Evolutionary conservation across 2,113 vertebrate species (phyloP).

Genomic region (Prochilodus magdalenae): DNA sequence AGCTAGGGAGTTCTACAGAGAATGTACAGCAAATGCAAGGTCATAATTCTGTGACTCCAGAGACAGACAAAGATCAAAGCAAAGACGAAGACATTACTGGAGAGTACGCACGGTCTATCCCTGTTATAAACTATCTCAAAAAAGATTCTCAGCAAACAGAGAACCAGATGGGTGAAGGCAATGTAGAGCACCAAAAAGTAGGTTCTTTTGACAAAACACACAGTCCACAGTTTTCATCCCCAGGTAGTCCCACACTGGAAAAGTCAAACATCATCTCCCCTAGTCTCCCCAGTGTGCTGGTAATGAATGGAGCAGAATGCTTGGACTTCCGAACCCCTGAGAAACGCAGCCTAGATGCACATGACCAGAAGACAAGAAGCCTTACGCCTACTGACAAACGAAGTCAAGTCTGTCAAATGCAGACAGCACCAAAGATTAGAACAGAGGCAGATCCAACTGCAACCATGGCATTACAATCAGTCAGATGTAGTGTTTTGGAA

Average conservation of each 20-base stretch:
- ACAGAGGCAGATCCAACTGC: slow-evolving; percentile 68
- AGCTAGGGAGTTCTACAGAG: slow-evolving; percentile 75
- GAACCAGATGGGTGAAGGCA: slow-evolving; percentile 44
- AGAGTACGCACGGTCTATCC: slow-evolving; percentile 70
- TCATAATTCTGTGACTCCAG: slow-evolving; percentile 49
- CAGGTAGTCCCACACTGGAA: slow-evolving; percentile 61
- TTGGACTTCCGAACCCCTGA: slow-evolving; percentile 75
- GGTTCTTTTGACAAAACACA: slow-evolving; percentile 56
- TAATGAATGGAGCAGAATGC: slow-evolving; percentile 77
- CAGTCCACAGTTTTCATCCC: slow-evolving; percentile 45
- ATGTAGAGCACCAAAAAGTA: slow-evolving; percentile 57
- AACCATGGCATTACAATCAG: slow-evolving; percentile 73
- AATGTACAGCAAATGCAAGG: slow-evolving; percentile 55
- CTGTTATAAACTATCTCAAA: slow-evolving; percentile 78
- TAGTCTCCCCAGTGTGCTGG: slow-evolving; percentile 73
- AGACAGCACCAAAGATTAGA: slow-evolving; percentile 68
- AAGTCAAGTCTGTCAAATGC: slow-evolving; percentile 63
- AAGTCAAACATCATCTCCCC: slow-evolving; percentile 62
- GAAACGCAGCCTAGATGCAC: slow-evolving; percentile 69
- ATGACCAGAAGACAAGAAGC: slow-evolving; percentile 67
- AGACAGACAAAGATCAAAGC: slow-evolving; percentile 50
- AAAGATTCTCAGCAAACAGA: slow-evolving; percentile 56
- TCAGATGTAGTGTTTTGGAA: slow-evolving; percentile 60
- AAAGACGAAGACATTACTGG: slow-evolving; percentile 60
- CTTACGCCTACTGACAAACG: slow-evolving; percentile 62